Conservation (phyloP, 2,888 invertebrate species). For the Synanthedon formicaeformis region DNA sequence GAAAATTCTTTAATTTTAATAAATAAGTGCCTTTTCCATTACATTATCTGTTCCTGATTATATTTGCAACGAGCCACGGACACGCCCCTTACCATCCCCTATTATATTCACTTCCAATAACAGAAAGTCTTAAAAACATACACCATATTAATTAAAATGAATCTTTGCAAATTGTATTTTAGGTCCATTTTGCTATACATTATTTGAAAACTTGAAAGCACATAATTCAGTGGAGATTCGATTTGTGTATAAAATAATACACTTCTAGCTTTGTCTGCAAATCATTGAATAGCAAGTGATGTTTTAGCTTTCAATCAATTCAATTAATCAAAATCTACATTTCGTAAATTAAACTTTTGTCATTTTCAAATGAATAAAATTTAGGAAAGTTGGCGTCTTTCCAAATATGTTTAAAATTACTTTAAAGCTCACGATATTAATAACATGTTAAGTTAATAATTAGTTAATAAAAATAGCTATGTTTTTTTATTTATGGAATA, state of each 20-base stretch:
- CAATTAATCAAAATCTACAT: slow-evolving; percentile 60
- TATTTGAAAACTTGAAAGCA: slow-evolving; percentile 27
- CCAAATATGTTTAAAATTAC: too few species aligned
- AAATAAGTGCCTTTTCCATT: slow-evolving; percentile 1
- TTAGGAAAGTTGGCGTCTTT: too few species aligned
- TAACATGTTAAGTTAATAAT: too few species aligned
- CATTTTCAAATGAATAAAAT: background rate
- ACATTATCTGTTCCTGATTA: slow-evolving; percentile 45
- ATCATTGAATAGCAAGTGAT: slow-evolving; percentile 60
- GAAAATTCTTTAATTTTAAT: too few species aligned
- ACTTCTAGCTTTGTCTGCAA: slow-evolving; percentile 64
- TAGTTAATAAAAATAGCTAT: too few species aligned
- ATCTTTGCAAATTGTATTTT: slow-evolving; percentile 11
- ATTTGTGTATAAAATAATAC: slow-evolving; percentile 69
- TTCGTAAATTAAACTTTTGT: slow-evolving; percentile 31
- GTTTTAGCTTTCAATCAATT: slow-evolving; percentile 60
- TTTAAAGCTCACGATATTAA: too few species aligned
- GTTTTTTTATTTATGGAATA: too few species aligned
- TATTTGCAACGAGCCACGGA: slow-evolving; percentile 63
- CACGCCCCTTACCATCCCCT: slow-evolving; percentile 66
- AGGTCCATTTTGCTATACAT: slow-evolving; percentile 7
- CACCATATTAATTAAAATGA: slow-evolving; percentile 9
- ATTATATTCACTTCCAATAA: slow-evolving; percentile 38
- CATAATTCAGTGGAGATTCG: slow-evolving; percentile 38
- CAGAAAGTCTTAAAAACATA: slow-evolving; percentile 25